Percentiles rank a stretch among this genome's conserved stretches.
Evolutionary conservation across 2,113 vertebrate species (phyloP).

Genomic region (Lanius ludovicianus): DNA sequence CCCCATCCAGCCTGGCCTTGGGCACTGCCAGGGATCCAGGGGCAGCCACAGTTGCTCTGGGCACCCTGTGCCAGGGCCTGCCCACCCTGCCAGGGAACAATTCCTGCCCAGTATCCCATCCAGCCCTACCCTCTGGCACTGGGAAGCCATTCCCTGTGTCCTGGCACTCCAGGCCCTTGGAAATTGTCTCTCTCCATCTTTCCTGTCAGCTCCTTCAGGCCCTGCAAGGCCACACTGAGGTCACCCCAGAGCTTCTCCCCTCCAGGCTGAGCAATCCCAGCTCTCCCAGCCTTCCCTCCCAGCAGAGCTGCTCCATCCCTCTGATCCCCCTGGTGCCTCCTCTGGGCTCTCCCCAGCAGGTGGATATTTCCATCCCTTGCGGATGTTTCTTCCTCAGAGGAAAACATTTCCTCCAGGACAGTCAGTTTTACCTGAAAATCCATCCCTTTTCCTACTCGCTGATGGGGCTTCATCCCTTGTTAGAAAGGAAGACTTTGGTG

Average conservation of each 20-base stretch:
- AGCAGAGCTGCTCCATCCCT: background rate
- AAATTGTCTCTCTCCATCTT: rapidly evolving
- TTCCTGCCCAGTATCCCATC: background rate
- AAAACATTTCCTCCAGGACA: background rate
- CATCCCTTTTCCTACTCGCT: background rate
- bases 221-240: background rate
- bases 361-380: background rate
- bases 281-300: background rate
- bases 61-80: background rate
- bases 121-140: rapidly evolving
- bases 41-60: background rate
- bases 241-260: background rate
- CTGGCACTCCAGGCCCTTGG: rapidly evolving
- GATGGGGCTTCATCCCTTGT: background rate
- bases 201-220: rapidly evolving
- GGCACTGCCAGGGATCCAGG: background rate
- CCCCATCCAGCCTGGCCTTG: background rate
- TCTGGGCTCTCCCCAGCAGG: background rate
- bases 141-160: rapidly evolving
- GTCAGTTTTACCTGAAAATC: background rate
- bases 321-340: background rate
- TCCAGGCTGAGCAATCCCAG: background rate
- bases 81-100: rapidly evolving
- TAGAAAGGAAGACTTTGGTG: background rate
- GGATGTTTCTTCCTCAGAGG: background rate